These are phyloP conservation scores for Bergia sp. DNA, from an alignment of 92 coral and sea anemone genomes.

Conservation along the genomic window DNA sequence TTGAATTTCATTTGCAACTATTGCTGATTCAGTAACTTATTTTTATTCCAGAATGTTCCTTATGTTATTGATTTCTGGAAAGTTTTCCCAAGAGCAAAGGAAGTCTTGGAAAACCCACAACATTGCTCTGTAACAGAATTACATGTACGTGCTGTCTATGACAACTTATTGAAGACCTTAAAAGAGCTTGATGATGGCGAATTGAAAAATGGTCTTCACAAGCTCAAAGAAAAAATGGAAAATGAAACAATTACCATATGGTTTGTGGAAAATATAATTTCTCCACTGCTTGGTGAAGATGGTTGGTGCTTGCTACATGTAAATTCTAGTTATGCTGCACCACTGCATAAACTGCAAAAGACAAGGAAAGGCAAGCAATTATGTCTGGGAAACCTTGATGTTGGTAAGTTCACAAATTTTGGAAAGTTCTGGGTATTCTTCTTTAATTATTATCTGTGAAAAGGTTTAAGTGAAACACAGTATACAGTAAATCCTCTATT, in stretches of 20 bases:
- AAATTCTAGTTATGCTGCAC: not conserved
- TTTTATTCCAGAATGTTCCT: not conserved
- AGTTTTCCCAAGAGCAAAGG: not conserved
- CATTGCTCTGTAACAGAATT: not conserved
- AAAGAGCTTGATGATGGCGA: not conserved
- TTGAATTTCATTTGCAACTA: no score
- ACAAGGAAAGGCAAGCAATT: not conserved
- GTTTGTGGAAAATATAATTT: no score
- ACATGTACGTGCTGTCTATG: not conserved
- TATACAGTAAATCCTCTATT: no score
- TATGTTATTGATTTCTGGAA: not conserved
- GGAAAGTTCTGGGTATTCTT: no score
- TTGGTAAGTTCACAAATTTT: not conserved
- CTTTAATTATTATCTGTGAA: no score
- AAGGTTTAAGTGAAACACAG: no score
- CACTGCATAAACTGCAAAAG: not conserved
- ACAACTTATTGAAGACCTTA: not conserved
- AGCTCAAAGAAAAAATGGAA: not conserved
- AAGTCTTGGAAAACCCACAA: not conserved
- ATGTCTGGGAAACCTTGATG: not conserved
- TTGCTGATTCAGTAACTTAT: no score
- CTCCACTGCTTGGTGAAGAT: no score
- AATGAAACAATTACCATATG: no score
- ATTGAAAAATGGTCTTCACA: not conserved
- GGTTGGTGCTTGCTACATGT: not conserved